Evolutionary conservation across 2,888 invertebrate genomes (phyloP), one percentile per base, ranked within the genome.

Genomic region (Apocheima hispidaria): DNA sequence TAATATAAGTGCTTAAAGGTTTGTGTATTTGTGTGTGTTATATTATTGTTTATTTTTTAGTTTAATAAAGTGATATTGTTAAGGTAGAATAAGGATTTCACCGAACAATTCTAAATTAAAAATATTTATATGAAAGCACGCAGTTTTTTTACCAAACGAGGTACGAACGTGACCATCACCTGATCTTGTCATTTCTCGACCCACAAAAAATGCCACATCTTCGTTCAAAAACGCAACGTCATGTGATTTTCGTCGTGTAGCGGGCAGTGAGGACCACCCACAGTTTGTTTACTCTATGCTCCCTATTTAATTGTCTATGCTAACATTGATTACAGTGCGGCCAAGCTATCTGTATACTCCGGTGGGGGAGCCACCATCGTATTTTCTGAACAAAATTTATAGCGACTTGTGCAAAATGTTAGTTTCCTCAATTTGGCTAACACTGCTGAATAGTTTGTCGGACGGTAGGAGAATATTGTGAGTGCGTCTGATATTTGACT

Each of bases 281-380:
- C 84, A 21, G 72, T 59, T 59, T 87, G 78, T 90, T 88, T 83
- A 71, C 75, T 65, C 73, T 68, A 70, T 74, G 84, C 84, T 79
- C 80, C 81, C 75, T 79, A 51, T 89, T 90, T 92, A 90, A 90
- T 91, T 88, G 89, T 78, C 80, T 82, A 79, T 70, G 77, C 84
- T 87, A 91, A 91, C 87, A 89, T 85, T 82, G 81, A 84, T 82
- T 82, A 46, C 20, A 28, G 10, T 44, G 30, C 30, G 20, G 33
- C 46, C 5, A 33, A 6, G 2, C n/a, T 30, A 33, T 30, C 30
- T 12, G 30, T 20, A 33, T 0, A 33, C 5, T 30, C 4, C 1
- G n/a, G 12, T 30, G 10, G 6, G 16, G 26, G 46, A 30, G 30
- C 46, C 46, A 46, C 30, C 7, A 33, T 30, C 9, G 26, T 20